Conservation (phyloP, 2,113 vertebrate genomes). For the Ciconia maguari region DNA sequence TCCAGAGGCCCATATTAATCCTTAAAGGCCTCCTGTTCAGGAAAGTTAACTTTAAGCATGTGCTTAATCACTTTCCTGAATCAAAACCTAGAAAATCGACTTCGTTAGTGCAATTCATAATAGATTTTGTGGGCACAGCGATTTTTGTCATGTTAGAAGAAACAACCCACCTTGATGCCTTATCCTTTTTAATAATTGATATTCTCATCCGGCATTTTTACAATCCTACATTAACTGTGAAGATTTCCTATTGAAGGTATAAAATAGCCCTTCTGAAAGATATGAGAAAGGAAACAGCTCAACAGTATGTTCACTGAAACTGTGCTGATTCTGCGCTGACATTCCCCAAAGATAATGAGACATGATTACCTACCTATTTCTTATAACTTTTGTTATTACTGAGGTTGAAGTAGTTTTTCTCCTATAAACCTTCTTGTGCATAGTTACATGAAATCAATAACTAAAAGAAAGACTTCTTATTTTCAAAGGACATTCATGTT, state of each 20-base stretch:
- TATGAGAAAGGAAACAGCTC: neutral
- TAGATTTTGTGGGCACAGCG: neutral
- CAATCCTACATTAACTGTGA: neutral
- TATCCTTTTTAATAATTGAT: neutral
- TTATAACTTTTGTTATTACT: neutral
- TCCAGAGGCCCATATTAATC: neutral
- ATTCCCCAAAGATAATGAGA: neutral
- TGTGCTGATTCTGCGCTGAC: neutral
- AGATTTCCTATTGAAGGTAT: neutral
- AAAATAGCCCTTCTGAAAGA: neutral
- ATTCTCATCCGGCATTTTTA: neutral
- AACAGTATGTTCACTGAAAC: neutral
- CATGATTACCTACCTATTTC: neutral
- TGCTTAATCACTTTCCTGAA: neutral
- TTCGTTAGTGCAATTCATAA: neutral
- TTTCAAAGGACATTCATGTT: neutral
- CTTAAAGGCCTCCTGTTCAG: neutral
- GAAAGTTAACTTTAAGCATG: neutral
- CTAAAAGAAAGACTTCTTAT: neutral
- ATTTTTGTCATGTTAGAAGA: neutral
- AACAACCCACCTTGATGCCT: neutral
- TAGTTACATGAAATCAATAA: neutral
- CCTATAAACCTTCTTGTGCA: neutral
- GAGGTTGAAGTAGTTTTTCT: neutral
- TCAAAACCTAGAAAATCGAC: neutral